These are phyloP conservation scores for Melanargia galathea DNA, from an alignment of 2,888 invertebrate species.

Conservation along the genomic window DNA sequence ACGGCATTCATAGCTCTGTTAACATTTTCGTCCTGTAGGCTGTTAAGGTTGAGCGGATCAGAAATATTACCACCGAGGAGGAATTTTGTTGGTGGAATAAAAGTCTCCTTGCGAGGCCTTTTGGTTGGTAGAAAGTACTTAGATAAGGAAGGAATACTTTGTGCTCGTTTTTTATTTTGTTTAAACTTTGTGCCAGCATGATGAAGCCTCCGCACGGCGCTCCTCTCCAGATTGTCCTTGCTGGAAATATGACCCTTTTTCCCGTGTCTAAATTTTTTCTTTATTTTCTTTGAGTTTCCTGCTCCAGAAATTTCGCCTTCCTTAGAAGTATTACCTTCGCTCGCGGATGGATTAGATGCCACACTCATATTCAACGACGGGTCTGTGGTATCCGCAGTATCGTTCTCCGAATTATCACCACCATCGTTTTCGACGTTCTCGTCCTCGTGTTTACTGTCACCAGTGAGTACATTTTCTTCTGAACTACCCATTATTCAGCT, in stretches of 20 bases:
- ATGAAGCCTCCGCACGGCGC: conserved; percentile 66
- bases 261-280: conserved; percentile 74
- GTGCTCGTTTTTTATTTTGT: conserved; percentile 84
- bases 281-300: conserved; percentile 64
- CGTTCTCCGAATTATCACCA: conserved; percentile 63
- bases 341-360: conserved; percentile 49
- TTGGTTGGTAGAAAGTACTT: conserved; percentile 90
- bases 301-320: conserved; percentile 58
- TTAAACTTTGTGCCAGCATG: conserved; percentile 74
- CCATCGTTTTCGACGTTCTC: conserved; percentile 57
- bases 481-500: conserved; percentile 69
- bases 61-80: conserved; percentile 96
- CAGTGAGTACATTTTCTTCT: conserved; percentile 60
- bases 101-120: conserved; percentile 87
- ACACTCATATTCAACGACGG: conserved; percentile 52
- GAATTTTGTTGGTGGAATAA: conserved; percentile 96
- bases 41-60: conserved; percentile 96
- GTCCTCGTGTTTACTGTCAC: conserved; percentile 54
- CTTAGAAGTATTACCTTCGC: conserved; percentile 61
- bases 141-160: conserved; percentile 85
- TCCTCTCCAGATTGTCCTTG: conserved; percentile 71
- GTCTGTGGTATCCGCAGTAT: conserved; percentile 57
- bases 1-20: conserved; percentile 92
- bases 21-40: conserved; percentile 91
- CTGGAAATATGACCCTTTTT: conserved; percentile 68